These are phyloP conservation scores for Petrocephalus microphthalmus DNA, from an alignment of 2,113 vertebrate species.

Conservation along the genomic window DNA sequence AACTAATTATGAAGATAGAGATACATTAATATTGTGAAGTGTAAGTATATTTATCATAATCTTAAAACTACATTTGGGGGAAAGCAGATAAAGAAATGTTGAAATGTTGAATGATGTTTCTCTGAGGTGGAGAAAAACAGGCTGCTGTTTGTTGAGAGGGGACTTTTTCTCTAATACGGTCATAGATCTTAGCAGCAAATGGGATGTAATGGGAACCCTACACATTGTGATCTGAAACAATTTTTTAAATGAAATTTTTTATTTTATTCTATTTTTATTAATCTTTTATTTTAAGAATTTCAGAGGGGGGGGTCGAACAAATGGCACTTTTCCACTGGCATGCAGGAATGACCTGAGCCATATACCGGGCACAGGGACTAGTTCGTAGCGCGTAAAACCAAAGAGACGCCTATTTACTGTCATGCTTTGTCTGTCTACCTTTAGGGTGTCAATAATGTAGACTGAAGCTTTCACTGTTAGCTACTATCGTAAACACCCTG, in stretches of 20 bases:
- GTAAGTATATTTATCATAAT: background rate
- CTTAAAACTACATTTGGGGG: background rate
- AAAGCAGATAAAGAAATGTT: background rate
- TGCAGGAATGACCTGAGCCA: background rate
- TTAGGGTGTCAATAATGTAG: too few species aligned
- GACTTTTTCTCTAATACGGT: background rate
- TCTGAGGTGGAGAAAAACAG: background rate
- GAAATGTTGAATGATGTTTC: too few species aligned
- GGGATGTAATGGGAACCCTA: background rate
- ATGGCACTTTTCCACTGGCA: background rate
- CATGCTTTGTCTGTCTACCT: too few species aligned
- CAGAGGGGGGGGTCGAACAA: background rate
- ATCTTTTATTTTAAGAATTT: background rate
- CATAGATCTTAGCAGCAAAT: background rate
- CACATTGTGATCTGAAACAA: background rate
- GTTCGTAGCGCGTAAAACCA: background rate
- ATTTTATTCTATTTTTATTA: too few species aligned
- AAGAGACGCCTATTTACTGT: too few species aligned
- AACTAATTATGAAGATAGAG: background rate
- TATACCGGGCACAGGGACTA: background rate
- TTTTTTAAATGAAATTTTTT: background rate
- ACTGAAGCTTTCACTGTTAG: too few species aligned
- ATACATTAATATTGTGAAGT: background rate
- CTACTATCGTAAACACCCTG: too few species aligned
- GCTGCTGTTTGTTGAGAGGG: background rate